Base-by-base conservation (phyloP, 2,797 vertebrate genomes). In the Anguilla megastoma region DNA sequence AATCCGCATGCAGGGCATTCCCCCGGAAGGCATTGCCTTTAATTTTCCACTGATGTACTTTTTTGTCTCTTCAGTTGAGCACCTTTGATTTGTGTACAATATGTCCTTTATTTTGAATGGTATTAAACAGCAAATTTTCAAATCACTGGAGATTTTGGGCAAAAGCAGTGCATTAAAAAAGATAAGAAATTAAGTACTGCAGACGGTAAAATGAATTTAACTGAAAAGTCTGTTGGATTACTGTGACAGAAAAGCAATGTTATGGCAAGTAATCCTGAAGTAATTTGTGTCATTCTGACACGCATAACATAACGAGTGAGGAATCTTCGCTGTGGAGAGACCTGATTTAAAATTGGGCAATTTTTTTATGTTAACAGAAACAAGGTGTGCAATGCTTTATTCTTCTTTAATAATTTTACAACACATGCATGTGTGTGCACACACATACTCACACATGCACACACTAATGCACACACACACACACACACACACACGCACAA, bases 201-300 rank as follows among this genome's bases (percentile, higher is more conserved):
- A 45, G 74, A 8, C 14, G 4, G 74, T 60, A 48, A 87, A 60
- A 30, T 2, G 36, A 18, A 56, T 52, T 79, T 76, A 45, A 86
- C 69, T 27, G 74, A 50, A 50, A 50, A n/a, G 33, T 36, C 33
- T 50, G 45, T 92, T 89, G 87, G 83, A 89, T 91, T 87, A 88
- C 12, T 84, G 5, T 87, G 89, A 91, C 76, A 21, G 86, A 90
- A 89, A 89, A 45, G 85, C 91, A 88, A 82, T 92, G 52, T 87
- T 41, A 74, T 41, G 85, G 71, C 84, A 86, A 76, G 85, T 84
- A 69, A 69, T 84, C 79, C 66, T 24, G 45, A 50, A 52, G 66
- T 91, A 66, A 89, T 91, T 90, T 89, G 86, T 91, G 91, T 89
- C 71, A 89, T 86, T 87, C 86, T 87, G 66, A 85, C 89, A 89